phyloP scores from a whole-genome alignment of 2,113 vertebrate species.

The Electrona antarctica region DNA sequence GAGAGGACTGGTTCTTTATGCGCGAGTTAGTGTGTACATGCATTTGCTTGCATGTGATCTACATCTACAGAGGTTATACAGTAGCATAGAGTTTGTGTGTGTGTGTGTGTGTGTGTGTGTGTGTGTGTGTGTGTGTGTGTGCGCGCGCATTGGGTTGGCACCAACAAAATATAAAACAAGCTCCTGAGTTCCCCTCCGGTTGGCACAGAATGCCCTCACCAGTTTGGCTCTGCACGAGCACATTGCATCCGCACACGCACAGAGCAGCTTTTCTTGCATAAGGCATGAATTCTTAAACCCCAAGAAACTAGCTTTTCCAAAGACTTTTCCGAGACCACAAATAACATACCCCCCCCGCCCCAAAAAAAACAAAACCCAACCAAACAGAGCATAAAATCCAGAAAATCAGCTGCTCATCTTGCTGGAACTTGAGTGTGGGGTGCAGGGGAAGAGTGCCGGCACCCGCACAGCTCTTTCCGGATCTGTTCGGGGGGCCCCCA shows the following conservation, averaged over 20 bases:
- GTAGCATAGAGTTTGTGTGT: constrained; percentile 7
- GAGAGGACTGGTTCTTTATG: constrained; percentile 35
- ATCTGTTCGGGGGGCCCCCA: constrained; percentile 24
- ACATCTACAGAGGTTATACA: constrained; percentile 23
- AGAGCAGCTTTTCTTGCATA: constrained; percentile 66
- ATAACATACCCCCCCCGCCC: background rate
- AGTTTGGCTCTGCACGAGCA: constrained; percentile 31
- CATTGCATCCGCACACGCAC: constrained; percentile 3
- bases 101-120: constrained; percentile 20
- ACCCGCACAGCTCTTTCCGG: constrained; percentile 44
- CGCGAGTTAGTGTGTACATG: constrained; percentile 27
- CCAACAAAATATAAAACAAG: constrained; percentile 64
- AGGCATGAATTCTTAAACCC: constrained; percentile 52
- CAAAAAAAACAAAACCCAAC: constrained; percentile 29
- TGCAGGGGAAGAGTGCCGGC: constrained; percentile 40
- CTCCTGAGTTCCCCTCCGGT: constrained; percentile 63
- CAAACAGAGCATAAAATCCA: constrained; percentile 48
- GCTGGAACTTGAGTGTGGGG: constrained; percentile 11
- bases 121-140: constrained; percentile 25
- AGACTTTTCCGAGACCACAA: constrained; percentile 36
- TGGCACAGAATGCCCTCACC: constrained; percentile 52
- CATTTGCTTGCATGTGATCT: constrained; percentile 25
- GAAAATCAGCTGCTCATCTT: constrained; percentile 50
- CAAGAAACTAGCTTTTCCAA: constrained; percentile 36
- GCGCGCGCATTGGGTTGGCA: constrained; percentile 65